phyloP scores from a whole-genome alignment of 2,888 invertebrate genomes.

The Acronicta leporina region DNA sequence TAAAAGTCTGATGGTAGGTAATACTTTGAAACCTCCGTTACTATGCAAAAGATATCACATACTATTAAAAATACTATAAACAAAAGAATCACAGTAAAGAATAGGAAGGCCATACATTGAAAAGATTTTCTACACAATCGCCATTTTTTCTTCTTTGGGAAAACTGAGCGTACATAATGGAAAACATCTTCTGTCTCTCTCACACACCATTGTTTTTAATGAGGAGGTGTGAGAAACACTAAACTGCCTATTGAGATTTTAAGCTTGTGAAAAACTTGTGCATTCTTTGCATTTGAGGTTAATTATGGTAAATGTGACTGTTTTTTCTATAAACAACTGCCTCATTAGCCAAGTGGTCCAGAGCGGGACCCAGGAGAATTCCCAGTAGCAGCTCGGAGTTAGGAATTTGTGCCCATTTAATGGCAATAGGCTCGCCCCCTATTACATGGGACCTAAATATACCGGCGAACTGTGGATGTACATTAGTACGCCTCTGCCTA shows the following conservation, averaged over 20 bases:
- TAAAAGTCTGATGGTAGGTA: no score
- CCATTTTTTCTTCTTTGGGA: constrained; percentile 68
- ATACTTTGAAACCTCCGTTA: background rate
- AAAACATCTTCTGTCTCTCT: constrained; percentile 44
- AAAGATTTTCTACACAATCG: constrained; percentile 67
- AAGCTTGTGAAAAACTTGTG: constrained; percentile 50
- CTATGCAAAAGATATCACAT: constrained; percentile 9
- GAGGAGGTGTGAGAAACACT: constrained; percentile 63
- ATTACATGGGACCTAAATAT: no score
- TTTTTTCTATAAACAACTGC: constrained; percentile 3
- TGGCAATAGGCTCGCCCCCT: no score
- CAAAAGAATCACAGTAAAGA: constrained; percentile 56
- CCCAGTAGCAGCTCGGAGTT: no score
- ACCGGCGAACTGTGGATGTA: no score
- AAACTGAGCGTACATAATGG: constrained; percentile 57
- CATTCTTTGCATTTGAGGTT: constrained; percentile 47
- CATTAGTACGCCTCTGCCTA: no score
- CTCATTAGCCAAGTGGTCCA: no score
- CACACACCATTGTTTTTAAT: constrained; percentile 62
- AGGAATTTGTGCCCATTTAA: no score
- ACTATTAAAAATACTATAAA: constrained; percentile 37
- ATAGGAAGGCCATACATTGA: constrained; percentile 59
- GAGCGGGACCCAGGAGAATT: no score
- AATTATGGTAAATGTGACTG: constrained; percentile 6
- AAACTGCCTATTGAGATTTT: constrained; percentile 57